Percentiles rank a stretch among this genome's conserved stretches.
Evolutionary conservation across 2,888 invertebrate species (phyloP).

Genomic region (Cataglyphis livida): DNA sequence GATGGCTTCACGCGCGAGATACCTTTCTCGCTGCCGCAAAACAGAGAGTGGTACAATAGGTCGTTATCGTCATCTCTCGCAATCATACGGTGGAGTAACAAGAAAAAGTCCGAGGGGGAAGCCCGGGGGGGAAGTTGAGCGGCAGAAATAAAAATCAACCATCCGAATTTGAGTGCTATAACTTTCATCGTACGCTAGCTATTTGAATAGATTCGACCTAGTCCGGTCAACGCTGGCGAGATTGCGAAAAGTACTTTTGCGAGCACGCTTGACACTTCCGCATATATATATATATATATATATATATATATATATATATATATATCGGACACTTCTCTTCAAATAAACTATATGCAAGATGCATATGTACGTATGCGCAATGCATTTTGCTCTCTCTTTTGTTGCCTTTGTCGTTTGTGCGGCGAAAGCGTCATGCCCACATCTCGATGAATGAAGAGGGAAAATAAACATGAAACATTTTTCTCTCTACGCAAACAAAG

Average conservation of each 20-base stretch:
- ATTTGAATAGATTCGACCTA: conserved; percentile 13
- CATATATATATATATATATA: not conserved
- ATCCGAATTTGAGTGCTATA: conserved; percentile 41
- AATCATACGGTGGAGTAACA: conserved; percentile 42
- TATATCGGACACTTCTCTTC: conserved; percentile 50
- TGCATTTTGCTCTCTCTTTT: conserved; percentile 56
- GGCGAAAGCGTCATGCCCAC: not conserved
- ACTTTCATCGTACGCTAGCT: conserved; percentile 41
- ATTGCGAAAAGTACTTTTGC: not conserved
- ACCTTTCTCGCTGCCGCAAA: not conserved
- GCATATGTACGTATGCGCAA: conserved; percentile 10
- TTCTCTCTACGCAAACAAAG: conserved; percentile 5
- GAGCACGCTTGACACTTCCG: not conserved
- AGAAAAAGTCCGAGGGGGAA: conserved; percentile 44
- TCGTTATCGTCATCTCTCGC: conserved; percentile 38
- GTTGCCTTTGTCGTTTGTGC: conserved; percentile 51
- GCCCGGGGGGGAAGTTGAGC: conserved; percentile 27
- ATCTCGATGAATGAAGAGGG: not conserved
- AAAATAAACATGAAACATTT: conserved; percentile 48
- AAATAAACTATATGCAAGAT: conserved; percentile 56
- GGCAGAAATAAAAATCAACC: conserved; percentile 48
- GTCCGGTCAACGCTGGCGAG: conserved; percentile 22
- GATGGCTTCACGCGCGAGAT: not conserved
- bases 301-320: conserved; percentile 16
- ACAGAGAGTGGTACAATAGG: conserved; percentile 32